Conservation (phyloP, 2,888 invertebrate species). For the Diadromus collaris region DNA sequence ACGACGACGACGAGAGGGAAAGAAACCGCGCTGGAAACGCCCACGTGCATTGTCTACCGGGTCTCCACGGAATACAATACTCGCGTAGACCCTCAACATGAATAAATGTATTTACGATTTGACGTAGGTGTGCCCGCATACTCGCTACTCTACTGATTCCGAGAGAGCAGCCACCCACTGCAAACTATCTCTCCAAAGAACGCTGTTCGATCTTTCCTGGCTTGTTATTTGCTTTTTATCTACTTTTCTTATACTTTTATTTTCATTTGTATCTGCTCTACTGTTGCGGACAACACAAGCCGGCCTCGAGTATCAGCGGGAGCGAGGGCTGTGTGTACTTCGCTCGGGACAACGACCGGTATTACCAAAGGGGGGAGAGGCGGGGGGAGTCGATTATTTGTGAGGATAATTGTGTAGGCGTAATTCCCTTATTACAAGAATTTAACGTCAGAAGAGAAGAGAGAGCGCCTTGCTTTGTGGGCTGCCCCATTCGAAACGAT, state of each 20-base stretch:
- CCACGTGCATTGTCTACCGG: slow-evolving; percentile 78
- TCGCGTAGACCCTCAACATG: slow-evolving; percentile 74
- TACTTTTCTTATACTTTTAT: background rate
- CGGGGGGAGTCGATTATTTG: no score
- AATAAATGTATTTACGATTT: slow-evolving; percentile 79
- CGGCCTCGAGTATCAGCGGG: slow-evolving; percentile 50
- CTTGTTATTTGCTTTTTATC: slow-evolving; percentile 16
- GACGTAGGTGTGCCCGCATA: slow-evolving; percentile 64
- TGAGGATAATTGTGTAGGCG: slow-evolving; percentile 57
- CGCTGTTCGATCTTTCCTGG: slow-evolving; percentile 56
- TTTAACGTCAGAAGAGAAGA: slow-evolving; percentile 42
- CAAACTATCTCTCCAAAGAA: slow-evolving; percentile 54
- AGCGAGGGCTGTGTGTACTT: slow-evolving; percentile 30
- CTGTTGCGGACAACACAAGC: slow-evolving; percentile 46
- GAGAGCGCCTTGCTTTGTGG: background rate
- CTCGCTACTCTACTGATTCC: slow-evolving; percentile 55
- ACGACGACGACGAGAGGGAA: slow-evolving; percentile 60
- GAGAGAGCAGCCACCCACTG: slow-evolving; percentile 55
- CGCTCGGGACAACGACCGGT: slow-evolving; percentile 35
- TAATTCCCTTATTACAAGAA: slow-evolving; percentile 56
- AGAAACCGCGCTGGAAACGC: slow-evolving; percentile 73
- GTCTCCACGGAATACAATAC: slow-evolving; percentile 77
- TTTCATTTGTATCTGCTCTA: slow-evolving; percentile 54
- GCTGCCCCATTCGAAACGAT: background rate
- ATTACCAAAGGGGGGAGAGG: slow-evolving; percentile 13